Conservation (phyloP, 2,888 invertebrate genomes). For the Marronus borbonicus region DNA sequence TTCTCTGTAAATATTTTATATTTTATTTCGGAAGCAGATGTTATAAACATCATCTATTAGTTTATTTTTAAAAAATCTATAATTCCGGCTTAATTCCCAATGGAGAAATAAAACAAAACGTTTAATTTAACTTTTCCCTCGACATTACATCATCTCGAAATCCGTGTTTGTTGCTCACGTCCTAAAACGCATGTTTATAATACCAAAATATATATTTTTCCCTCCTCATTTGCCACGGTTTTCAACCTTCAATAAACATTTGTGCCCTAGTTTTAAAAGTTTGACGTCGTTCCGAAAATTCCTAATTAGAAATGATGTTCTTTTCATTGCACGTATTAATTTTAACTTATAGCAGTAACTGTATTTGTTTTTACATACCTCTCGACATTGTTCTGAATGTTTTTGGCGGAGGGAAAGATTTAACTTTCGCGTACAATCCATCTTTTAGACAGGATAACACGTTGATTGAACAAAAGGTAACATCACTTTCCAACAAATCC, state of each 20-base stretch:
- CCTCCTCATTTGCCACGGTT: constrained; percentile 11
- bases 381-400: background rate
- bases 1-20: background rate
- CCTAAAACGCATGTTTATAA: constrained; percentile 13
- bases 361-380: constrained; percentile 32
- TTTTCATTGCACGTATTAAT: constrained; percentile 35
- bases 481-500: constrained; percentile 12
- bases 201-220: background rate
- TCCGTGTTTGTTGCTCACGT: background rate
- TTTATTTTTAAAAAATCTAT: background rate
- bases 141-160: background rate
- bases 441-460: constrained; percentile 25
- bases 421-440: constrained; percentile 20
- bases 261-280: constrained; percentile 33
- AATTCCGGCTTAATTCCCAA: too few species aligned
- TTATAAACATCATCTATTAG: background rate
- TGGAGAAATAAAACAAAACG: too few species aligned
- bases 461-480: constrained; percentile 26
- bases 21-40: background rate
- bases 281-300: background rate
- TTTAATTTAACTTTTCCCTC: background rate
- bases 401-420: constrained; percentile 17
- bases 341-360: constrained; percentile 33
- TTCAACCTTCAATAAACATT: constrained; percentile 40
- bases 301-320: constrained; percentile 38